These are phyloP conservation scores for Lasius platythorax DNA, from an alignment of 2,888 invertebrate genomes.

Conservation along the genomic window DNA sequence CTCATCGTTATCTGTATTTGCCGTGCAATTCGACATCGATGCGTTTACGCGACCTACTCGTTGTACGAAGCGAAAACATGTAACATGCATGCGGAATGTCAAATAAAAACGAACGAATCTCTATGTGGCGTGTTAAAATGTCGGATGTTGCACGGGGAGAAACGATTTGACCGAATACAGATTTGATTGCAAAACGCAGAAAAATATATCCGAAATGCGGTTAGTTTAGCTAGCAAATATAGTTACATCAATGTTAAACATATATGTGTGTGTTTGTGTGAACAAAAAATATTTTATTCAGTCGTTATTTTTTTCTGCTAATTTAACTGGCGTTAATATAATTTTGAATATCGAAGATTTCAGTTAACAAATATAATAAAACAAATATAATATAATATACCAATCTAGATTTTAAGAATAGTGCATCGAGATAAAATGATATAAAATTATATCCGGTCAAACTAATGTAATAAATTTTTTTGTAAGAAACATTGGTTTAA, in stretches of 20 bases:
- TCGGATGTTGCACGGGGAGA: constrained; percentile 24
- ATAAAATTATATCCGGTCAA: neutral
- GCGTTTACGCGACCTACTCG: constrained; percentile 28
- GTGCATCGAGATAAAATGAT: neutral
- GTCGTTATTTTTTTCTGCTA: neutral
- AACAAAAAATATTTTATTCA: constrained; percentile 19
- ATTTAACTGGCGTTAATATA: neutral
- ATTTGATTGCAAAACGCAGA: constrained; percentile 46
- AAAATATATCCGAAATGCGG: constrained; percentile 36
- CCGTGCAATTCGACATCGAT: constrained; percentile 27
- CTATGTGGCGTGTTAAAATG: constrained; percentile 44
- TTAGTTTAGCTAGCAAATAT: constrained; percentile 37
- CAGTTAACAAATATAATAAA: neutral
- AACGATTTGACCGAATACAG: constrained; percentile 37
- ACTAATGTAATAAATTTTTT: neutral
- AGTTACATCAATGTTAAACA: constrained; percentile 14
- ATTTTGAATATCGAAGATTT: constrained; percentile 1
- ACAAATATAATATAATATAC: neutral
- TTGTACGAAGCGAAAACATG: constrained; percentile 9
- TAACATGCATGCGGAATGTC: constrained; percentile 29
- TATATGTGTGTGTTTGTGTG: neutral
- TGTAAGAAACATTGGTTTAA: neutral
- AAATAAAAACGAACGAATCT: constrained; percentile 44
- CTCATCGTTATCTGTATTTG: constrained; percentile 27
- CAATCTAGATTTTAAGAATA: neutral